A percentile compares a stretch with the other conserved stretches of the same genome.
Conservation (phyloP, 2,797 vertebrate genomes). For the Mormyrops boulengeri region DNA sequence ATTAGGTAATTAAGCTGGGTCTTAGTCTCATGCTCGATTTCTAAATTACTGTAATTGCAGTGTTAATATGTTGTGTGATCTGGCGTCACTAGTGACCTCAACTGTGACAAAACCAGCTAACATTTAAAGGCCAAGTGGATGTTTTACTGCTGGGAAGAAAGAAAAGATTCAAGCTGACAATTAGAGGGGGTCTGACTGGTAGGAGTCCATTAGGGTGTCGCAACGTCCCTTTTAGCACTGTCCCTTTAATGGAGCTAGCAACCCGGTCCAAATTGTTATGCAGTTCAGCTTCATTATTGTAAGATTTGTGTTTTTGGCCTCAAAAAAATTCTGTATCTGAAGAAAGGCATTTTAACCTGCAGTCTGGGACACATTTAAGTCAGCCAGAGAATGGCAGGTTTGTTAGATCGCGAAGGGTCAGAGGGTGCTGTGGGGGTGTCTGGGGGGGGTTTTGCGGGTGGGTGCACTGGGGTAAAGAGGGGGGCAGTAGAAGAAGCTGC, state of each 20-base stretch:
- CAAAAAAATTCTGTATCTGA: neutral
- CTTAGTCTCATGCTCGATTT: neutral
- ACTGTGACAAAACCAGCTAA: slow-evolving; percentile 24
- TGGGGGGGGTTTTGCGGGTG: neutral
- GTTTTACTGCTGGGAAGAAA: slow-evolving; percentile 23
- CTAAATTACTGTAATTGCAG: slow-evolving; percentile 19
- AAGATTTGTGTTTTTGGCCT: neutral
- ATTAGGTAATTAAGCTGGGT: slow-evolving; percentile 10
- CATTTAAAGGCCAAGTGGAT: slow-evolving; percentile 23
- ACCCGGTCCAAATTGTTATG: neutral
- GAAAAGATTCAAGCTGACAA: slow-evolving; percentile 24
- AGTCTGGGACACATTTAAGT: neutral
- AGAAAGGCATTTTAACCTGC: neutral
- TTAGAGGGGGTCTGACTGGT: slow-evolving; percentile 27
- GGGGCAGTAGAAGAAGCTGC: neutral
- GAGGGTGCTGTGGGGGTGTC: neutral
- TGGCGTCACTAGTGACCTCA: slow-evolving; percentile 7
- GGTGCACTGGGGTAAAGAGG: neutral
- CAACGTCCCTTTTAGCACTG: neutral
- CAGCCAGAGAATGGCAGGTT: neutral
- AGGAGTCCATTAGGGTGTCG: neutral
- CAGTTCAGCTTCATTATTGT: neutral
- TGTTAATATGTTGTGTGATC: slow-evolving; percentile 15
- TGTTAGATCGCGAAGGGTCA: neutral
- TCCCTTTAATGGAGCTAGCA: neutral